phyloP scores from a whole-genome alignment of 2,888 invertebrate species.

The Tachina lurida region DNA sequence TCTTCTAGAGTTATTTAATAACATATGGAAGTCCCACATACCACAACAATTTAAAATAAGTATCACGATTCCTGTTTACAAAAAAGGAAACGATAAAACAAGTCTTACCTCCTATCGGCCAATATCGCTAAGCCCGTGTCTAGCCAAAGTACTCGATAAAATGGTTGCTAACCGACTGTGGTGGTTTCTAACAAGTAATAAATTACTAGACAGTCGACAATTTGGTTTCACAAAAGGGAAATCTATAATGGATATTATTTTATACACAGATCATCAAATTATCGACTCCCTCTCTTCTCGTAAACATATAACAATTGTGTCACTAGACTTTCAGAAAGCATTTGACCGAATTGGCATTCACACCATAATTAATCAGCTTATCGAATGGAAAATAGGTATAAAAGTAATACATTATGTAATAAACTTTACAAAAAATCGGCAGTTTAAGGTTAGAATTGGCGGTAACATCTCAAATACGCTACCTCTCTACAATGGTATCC shows the following conservation, averaged over 20 bases:
- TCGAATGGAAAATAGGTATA: neutral
- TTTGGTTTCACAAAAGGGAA: slow-evolving; percentile 42
- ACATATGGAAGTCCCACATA: too few species aligned
- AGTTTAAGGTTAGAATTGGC: neutral
- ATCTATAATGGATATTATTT: slow-evolving; percentile 43
- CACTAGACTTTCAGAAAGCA: neutral
- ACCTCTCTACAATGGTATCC: slow-evolving; percentile 2
- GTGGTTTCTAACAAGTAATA: slow-evolving; percentile 46
- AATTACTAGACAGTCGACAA: slow-evolving; percentile 43
- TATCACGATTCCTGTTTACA: too few species aligned
- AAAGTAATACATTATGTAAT: neutral
- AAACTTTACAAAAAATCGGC: slow-evolving; percentile 4
- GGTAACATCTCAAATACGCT: neutral
- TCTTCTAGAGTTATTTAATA: too few species aligned
- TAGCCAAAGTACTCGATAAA: slow-evolving; percentile 38
- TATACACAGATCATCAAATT: slow-evolving; percentile 2
- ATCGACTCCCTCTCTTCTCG: neutral
- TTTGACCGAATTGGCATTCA: neutral
- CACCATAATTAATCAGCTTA: neutral
- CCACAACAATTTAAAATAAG: too few species aligned
- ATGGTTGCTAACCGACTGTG: slow-evolving; percentile 50
- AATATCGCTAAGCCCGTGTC: slow-evolving; percentile 48
- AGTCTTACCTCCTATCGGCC: slow-evolving; percentile 56
- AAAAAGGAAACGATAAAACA: slow-evolving; percentile 22
- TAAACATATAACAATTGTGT: slow-evolving; percentile 6